These are phyloP conservation scores for Chanos chanos DNA, from an alignment of 2,797 vertebrate genomes.

Conservation along the genomic window DNA sequence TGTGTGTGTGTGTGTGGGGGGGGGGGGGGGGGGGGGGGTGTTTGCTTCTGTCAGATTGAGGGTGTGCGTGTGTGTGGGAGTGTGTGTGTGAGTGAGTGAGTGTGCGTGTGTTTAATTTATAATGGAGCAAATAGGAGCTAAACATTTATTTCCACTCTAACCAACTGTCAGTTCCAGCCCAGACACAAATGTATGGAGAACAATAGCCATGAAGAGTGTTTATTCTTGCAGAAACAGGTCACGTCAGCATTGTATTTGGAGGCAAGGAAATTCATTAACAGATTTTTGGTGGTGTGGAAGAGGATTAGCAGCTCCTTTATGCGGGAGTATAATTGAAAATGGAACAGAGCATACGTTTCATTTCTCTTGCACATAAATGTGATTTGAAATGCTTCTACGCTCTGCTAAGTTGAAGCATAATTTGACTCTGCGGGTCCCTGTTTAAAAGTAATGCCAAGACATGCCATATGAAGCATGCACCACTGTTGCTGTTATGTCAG, in stretches of 20 bases:
- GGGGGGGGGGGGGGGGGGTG: conserved; percentile 34
- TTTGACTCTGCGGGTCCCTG: conserved; percentile 61
- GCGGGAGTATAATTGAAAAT: conserved; percentile 75
- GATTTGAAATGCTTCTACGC: conserved; percentile 69
- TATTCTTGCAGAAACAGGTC: conserved; percentile 47
- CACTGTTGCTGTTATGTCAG: no score
- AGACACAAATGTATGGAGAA: conserved; percentile 43
- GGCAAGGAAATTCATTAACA: conserved; percentile 75
- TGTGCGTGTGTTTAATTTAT: no score
- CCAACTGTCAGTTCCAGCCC: conserved; percentile 32
- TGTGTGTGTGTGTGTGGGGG: neutral
- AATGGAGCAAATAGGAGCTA: no score
- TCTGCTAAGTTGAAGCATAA: conserved; percentile 65
- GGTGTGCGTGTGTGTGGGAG: no score
- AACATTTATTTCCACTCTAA: conserved; percentile 65
- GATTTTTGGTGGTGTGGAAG: conserved; percentile 62
- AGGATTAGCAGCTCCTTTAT: conserved; percentile 76
- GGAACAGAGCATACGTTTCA: conserved; percentile 67
- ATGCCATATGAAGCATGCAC: no score
- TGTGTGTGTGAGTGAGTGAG: no score
- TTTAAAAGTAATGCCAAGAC: conserved; percentile 41
- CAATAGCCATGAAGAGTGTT: conserved; percentile 46
- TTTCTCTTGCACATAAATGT: conserved; percentile 71
- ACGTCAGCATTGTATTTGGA: conserved; percentile 60
- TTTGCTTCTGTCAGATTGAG: no score